Percentiles rank a stretch among this genome's conserved stretches.
Evolutionary conservation across 2,888 invertebrate genomes (phyloP).

Genomic region (Athetis lepigone): DNA sequence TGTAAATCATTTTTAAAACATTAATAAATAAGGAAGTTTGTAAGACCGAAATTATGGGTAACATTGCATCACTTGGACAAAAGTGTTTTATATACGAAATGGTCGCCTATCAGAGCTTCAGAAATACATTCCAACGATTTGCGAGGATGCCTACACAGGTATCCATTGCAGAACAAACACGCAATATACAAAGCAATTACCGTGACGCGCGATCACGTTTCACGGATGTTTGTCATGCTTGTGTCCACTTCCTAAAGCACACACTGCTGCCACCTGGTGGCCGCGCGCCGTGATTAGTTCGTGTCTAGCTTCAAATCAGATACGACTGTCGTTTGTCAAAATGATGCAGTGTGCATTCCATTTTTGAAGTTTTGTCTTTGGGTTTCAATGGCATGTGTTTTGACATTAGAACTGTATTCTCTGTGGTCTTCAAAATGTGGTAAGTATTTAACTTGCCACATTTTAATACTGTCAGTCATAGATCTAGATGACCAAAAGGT

Average conservation of each 20-base stretch:
- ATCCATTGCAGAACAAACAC: constrained; percentile 1
- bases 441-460: too few relatives aligned
- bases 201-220: background rate
- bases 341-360: constrained; percentile 37
- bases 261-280: constrained; percentile 50
- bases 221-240: constrained; percentile 19
- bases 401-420: constrained; percentile 6
- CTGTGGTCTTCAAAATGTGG: background rate
- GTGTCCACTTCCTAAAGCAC: constrained; percentile 36
- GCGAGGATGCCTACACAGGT: background rate
- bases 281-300: constrained; percentile 53
- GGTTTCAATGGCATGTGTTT: constrained; percentile 9
- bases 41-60: too few relatives aligned
- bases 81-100: too few relatives aligned
- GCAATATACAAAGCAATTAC: constrained; percentile 31
- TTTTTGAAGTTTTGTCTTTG: constrained; percentile 19
- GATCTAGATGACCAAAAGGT: too few relatives aligned
- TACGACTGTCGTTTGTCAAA: constrained; percentile 48
- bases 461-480: too few relatives aligned
- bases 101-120: too few relatives aligned
- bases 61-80: too few relatives aligned
- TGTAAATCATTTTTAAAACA: too few relatives aligned
- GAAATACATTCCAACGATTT: too few relatives aligned
- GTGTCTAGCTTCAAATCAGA: constrained; percentile 54
- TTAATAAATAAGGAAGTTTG: too few relatives aligned